Base-by-base conservation (phyloP, 2,888 invertebrate species). In the Homarus gammarus region DNA sequence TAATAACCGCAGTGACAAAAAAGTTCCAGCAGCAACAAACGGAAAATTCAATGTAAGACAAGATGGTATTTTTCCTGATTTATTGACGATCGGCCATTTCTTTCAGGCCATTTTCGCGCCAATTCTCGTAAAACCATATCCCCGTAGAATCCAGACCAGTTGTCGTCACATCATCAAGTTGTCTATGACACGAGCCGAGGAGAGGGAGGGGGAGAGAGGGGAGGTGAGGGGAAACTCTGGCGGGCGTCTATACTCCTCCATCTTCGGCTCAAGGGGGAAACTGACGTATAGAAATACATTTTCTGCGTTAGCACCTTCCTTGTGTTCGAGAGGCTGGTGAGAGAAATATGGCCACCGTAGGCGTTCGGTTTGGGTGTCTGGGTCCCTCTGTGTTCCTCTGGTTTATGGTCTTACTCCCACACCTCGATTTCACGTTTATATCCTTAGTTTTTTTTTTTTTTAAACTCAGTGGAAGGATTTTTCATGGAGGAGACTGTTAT, bases 81-180 rank as follows among this genome's bases (percentile, higher is more conserved):
- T 73, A 40, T 73, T 36, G 38, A 38, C 38, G 38, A 38, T 73
- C 36, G 38, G 36, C 73, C 73, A 73, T 12, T 73, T 12, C 73
- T 38, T 73, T 73, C 36, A 73, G 73, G 15, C 73, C 36, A 73
- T 73, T 73, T 38, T 73, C 73, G 38, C 73, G 73, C 40, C 75
- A 75, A 44, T n/a, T 40, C 75, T 40, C 75, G 75, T 75, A 44
- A 75, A 75, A 75, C 12, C 36, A 40, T 15, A 75, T 73, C 38
- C 10, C 75, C 27, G 36, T 36, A 40, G 75, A 40, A 44, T 75
- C 75, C 75, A 15, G 44, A 75, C n/a, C 75, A 75, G 75, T 44
- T 75, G 75, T 75, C 75, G 44, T 33, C 44, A 40, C 75, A 75
- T 75, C 73, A 73, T 73, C 44, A 44, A 44, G 49, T 40, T 15